Base-by-base conservation (phyloP, 2,888 invertebrate species). In the Zhengitettix transpicula region DNA sequence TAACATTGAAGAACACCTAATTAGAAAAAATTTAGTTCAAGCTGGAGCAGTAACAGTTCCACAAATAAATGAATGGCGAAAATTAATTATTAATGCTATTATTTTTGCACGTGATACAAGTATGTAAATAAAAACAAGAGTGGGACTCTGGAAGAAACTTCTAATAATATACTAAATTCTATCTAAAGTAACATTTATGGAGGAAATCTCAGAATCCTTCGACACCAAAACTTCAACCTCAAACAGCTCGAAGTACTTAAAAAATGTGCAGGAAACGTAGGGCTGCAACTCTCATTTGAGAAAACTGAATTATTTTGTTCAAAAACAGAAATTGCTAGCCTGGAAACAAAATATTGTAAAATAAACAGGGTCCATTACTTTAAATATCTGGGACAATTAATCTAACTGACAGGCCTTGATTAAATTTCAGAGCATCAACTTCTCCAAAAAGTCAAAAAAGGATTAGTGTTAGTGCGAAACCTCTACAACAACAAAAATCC, bases 121-220 rank as follows among this genome's bases (percentile, higher is more conserved):
- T n/a, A n/a, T n/a, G n/a, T n/a, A n/a, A n/a, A n/a, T n/a, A n/a
- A n/a, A n/a, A n/a, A n/a, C n/a, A n/a, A n/a, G n/a, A n/a, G n/a
- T n/a, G n/a, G n/a, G n/a, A n/a, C n/a, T n/a, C n/a, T n/a, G n/a
- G n/a, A n/a, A n/a, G n/a, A n/a, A n/a, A n/a, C n/a, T n/a, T n/a
- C n/a, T n/a, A n/a, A n/a, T n/a, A n/a, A n/a, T n/a, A n/a, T n/a
- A n/a, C n/a, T n/a, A n/a, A n/a, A n/a, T n/a, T n/a, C n/a, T n/a
- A n/a, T 57, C 57, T 16, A 57, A 57, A 57, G 28, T 57, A 57
- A 57, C 42, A 40, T 44, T 57, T 16, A 15, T 57, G 42, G 57
- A 1, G 16, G 44, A 44, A 57, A 42, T 52, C 41, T 51, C 40
- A 7, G 52, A 54, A 54, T 10, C 54, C 54, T 54, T 54, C 40